These are phyloP conservation scores for Rhingia campestris DNA, from an alignment of 2,888 invertebrate genomes.

Conservation along the genomic window DNA sequence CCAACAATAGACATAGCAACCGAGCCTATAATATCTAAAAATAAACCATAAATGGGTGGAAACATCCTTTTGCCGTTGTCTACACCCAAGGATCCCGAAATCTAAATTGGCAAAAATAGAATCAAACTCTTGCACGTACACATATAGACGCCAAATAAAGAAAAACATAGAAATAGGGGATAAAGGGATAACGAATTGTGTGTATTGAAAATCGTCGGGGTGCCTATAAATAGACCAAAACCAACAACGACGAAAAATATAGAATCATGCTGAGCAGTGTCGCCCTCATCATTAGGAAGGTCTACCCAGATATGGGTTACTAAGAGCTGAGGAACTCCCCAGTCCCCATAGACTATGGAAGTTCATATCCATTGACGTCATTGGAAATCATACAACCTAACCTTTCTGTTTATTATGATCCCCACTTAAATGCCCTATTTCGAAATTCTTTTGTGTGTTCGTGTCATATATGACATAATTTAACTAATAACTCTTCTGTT, in stretches of 20 bases:
- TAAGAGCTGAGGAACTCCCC: not conserved
- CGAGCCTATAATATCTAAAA: conserved; percentile 45
- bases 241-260: conserved; percentile 32
- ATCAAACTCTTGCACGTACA: conserved; percentile 4
- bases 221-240: conserved; percentile 58
- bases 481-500: conserved; percentile 3
- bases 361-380: conserved; percentile 56
- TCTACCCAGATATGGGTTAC: conserved; percentile 6
- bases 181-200: conserved; percentile 39
- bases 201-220: conserved; percentile 36
- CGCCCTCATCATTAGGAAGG: conserved; percentile 11
- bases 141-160: not conserved
- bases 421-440: conserved; percentile 12
- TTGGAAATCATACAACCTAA: conserved; percentile 18
- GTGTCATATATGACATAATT: conserved; percentile 4
- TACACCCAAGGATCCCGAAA: conserved; percentile 41
- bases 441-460: conserved; percentile 1
- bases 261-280: conserved; percentile 4
- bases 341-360: not conserved
- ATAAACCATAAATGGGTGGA: conserved; percentile 45
- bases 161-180: conserved; percentile 4
- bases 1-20: conserved; percentile 27
- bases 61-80: conserved; percentile 44
- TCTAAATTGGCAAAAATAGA: conserved; percentile 44
- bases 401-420: conserved; percentile 15